A percentile compares a stretch with the other conserved stretches of the same genome.
These are phyloP conservation scores for Rhynchophorus ferrugineus DNA, from an alignment of 1,140 invertebrate species.

Conservation along the genomic window DNA sequence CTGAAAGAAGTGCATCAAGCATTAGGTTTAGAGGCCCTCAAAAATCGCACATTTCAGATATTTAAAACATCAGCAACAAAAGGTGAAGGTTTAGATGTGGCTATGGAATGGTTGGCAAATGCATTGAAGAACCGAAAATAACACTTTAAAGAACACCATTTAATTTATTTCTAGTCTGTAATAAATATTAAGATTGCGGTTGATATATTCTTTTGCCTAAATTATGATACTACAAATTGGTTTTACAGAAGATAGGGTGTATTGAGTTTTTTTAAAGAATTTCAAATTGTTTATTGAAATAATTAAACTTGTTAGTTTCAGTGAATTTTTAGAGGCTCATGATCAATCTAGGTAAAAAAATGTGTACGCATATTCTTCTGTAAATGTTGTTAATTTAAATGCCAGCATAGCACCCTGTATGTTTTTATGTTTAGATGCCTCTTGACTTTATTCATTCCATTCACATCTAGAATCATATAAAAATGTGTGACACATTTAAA, in stretches of 20 bases:
- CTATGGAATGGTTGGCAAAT: slow-evolving; percentile 97
- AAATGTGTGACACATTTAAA: no score
- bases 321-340: no score
- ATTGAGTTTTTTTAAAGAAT: no score
- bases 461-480: no score
- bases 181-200: neutral
- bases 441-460: no score
- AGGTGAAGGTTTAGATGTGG: slow-evolving; percentile 96
- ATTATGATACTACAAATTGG: neutral
- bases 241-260: neutral
- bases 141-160: slow-evolving; percentile 21
- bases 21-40: slow-evolving; percentile 86
- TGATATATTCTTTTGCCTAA: neutral
- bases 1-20: slow-evolving; percentile 96
- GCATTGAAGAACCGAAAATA: slow-evolving; percentile 83
- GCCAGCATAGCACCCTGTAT: no score
- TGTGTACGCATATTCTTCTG: no score
- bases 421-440: no score
- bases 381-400: no score
- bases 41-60: slow-evolving; percentile 98
- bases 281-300: no score
- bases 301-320: no score
- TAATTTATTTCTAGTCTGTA: slow-evolving; percentile 24
- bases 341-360: no score
- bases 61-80: slow-evolving; percentile 98